Base-by-base conservation (phyloP, 2,797 vertebrate species). In the Uromys caudimaculatus region DNA sequence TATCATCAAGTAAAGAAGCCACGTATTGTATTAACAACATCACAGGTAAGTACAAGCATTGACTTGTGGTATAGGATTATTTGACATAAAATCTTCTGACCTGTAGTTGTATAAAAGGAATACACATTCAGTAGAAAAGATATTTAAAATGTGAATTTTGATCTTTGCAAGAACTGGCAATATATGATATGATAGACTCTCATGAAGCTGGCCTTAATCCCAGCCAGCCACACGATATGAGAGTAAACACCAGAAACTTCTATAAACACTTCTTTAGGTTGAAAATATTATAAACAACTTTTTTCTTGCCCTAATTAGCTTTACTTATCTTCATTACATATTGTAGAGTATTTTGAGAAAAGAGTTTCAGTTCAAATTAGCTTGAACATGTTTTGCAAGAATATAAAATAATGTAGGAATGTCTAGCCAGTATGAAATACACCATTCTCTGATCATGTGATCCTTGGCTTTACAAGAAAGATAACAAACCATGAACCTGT, bases 211-310 rank as follows among this genome's bases (percentile, higher is more conserved):
- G 21, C 2, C 9, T 10, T 54, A 16, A 62, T 52, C 35, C 12
- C 0, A 19, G 10, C 3, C 6, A 41, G 27, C 6, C 47, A 64
- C 3, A 17, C 1, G 10, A 23, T 1, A 4, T 24, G 60, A 71
- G 23, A 12, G 1, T 38, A 60, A 58, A 69, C 9, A 27, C 38
- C 4, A 29, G 29, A 29, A 10, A 58, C 14, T 1, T 50, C 38
- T 12, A 4, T 1, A 29, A 47, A 60, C 24, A 52, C 44, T 86
- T 52, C 44, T 21, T 69, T 23, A 9, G 54, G 8, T 7, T 8
- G 14, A 1, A 29, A 60, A 2, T 60, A 29, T 64, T 32, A 47
- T 32, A 64, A 60, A 81, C 12, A 23, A 16, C 2, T 17, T 41
- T 83, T 56, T 60, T 16, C 56, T 83, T 29, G 13, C 6, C 14